Conservation (phyloP, 2,113 vertebrate genomes). For the Promerops cafer region DNA sequence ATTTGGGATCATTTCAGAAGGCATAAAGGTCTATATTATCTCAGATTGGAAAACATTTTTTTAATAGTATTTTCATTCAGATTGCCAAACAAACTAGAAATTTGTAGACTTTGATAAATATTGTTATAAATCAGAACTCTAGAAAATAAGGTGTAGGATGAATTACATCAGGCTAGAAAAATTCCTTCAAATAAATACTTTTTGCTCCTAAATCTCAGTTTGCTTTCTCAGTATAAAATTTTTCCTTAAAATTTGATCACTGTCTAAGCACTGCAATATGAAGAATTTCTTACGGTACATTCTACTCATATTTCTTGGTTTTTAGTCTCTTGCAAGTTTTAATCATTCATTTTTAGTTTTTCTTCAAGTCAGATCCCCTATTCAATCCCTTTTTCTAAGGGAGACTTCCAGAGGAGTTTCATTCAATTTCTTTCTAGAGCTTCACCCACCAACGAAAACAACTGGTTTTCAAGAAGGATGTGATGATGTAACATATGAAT, state of each 20-base stretch:
- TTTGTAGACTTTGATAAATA: background rate
- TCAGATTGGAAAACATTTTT: background rate
- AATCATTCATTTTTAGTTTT: background rate
- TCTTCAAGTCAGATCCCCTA: background rate
- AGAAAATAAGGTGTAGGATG: background rate
- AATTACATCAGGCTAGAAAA: background rate
- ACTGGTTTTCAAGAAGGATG: background rate
- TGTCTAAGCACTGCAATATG: background rate
- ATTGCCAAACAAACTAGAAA: background rate
- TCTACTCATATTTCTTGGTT: background rate
- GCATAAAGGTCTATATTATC: background rate
- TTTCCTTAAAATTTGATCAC: background rate
- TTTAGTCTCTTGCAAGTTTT: background rate
- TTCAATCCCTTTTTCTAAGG: background rate
- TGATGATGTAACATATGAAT: background rate
- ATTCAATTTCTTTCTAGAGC: background rate
- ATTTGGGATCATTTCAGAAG: background rate
- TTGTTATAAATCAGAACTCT: background rate
- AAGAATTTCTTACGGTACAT: background rate
- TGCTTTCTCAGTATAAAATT: background rate
- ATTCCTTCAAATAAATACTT: background rate
- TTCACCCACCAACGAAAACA: background rate
- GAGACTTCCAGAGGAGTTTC: background rate
- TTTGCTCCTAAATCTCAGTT: background rate
- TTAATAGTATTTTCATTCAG: background rate